Conservation (phyloP, 1,140 invertebrate species). For the Brachionus koreanus region DNA sequence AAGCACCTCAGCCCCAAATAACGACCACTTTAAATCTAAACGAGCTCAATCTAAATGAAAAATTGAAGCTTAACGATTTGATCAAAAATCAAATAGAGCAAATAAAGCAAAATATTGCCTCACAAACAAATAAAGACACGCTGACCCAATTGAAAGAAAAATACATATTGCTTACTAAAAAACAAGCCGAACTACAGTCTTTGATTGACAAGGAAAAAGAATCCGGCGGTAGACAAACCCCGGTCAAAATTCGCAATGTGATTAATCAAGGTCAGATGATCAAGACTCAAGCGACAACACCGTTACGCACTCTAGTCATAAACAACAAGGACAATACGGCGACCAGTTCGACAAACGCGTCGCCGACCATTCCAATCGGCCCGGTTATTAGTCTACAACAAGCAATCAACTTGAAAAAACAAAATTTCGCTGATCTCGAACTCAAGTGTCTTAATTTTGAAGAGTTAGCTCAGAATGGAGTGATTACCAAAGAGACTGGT, state of each 20-base stretch:
- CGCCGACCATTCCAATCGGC: neutral
- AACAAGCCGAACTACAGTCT: slow-evolving; percentile 25
- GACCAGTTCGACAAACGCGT: neutral
- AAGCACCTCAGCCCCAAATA: slow-evolving; percentile 8
- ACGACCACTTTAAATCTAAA: slow-evolving; percentile 28
- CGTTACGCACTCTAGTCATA: slow-evolving; percentile 28
- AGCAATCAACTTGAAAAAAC: neutral
- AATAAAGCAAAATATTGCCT: neutral
- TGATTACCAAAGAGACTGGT: slow-evolving; percentile 11
- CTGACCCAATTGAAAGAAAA: neutral
- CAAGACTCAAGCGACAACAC: neutral
- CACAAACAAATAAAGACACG: neutral
- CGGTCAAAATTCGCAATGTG: slow-evolving; percentile 35
- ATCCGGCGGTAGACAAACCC: neutral
- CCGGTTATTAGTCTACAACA: neutral
- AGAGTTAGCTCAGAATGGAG: slow-evolving; percentile 31
- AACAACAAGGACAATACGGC: slow-evolving; percentile 23
- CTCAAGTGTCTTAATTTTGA: slow-evolving; percentile 41
- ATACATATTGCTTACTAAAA: neutral
- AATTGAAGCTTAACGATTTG: slow-evolving; percentile 31
- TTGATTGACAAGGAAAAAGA: slow-evolving; percentile 29
- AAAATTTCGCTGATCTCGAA: neutral
- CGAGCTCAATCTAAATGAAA: slow-evolving; percentile 16
- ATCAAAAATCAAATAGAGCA: slow-evolving; percentile 41
- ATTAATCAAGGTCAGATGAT: neutral